Percentiles rank a stretch among this genome's conserved stretches.
Conservation (phyloP, 2,888 invertebrate species). For the Drosophila lacicola region DNA sequence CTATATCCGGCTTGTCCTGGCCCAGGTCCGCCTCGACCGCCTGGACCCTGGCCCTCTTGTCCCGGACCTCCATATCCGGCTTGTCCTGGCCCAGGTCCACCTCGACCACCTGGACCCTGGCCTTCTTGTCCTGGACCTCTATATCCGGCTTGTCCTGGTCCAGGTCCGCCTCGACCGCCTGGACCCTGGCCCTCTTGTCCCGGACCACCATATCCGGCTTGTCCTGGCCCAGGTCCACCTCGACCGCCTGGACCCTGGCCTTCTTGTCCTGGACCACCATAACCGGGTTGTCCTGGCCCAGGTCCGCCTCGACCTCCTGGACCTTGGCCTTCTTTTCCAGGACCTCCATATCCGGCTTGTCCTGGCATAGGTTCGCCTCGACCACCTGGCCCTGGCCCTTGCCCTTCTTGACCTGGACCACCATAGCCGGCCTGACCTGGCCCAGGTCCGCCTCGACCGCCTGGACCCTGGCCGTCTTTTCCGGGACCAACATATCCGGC, state of each 20-base stretch:
- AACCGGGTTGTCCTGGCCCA: not conserved
- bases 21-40: not conserved
- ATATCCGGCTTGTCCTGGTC: too few relatives aligned
- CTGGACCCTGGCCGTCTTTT: not conserved
- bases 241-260: too few relatives aligned
- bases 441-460: not conserved
- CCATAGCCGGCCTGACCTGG: not conserved
- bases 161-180: too few relatives aligned
- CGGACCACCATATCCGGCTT: too few relatives aligned
- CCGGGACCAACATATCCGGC: too few relatives aligned
- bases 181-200: too few relatives aligned
- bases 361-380: not conserved
- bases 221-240: too few relatives aligned
- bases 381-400: not conserved
- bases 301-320: not conserved
- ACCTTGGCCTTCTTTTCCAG: not conserved
- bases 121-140: not conserved
- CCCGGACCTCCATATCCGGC: not conserved
- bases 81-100: not conserved
- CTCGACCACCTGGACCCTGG: not conserved
- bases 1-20: conserved; percentile 2
- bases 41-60: too few relatives aligned
- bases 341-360: too few relatives aligned
- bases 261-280: not conserved
- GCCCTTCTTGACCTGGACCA: not conserved